Percentiles rank a stretch among this genome's conserved stretches.
phyloP scores from a whole-genome alignment of 2,113 vertebrate genomes.

The Patagioenas fasciata region DNA sequence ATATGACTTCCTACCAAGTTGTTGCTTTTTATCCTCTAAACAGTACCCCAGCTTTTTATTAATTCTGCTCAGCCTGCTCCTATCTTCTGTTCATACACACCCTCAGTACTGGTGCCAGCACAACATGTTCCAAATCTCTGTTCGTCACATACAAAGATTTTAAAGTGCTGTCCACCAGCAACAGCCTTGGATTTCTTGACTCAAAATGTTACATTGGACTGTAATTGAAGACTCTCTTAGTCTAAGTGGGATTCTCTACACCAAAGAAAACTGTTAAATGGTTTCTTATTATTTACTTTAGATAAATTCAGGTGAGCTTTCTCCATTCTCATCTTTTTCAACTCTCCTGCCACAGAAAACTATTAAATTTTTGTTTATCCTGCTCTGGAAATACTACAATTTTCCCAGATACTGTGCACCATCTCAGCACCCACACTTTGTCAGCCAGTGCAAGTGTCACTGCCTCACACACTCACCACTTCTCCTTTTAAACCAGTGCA shows the following conservation, averaged over 20 bases:
- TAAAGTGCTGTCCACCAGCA: neutral
- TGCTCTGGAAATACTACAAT: neutral
- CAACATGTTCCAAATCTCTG: neutral
- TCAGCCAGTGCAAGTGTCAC: neutral
- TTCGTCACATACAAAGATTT: neutral
- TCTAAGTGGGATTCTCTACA: neutral
- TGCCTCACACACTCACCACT: neutral
- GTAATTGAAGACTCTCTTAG: neutral
- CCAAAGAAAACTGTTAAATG: neutral
- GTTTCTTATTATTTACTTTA: neutral
- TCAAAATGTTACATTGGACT: neutral
- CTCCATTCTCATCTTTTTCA: neutral
- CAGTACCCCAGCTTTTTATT: neutral
- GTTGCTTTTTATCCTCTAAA: neutral
- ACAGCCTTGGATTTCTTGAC: neutral
- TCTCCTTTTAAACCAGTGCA: neutral
- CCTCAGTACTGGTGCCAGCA: neutral
- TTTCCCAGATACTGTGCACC: neutral
- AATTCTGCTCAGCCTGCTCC: neutral
- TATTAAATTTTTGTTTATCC: neutral
- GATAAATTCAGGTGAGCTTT: neutral
- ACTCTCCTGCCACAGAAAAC: neutral
- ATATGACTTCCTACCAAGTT: neutral
- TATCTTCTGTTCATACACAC: neutral
- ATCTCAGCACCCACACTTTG: neutral